Conservation (phyloP, 1,140 invertebrate genomes). For the Atopsyche davidsoni region DNA sequence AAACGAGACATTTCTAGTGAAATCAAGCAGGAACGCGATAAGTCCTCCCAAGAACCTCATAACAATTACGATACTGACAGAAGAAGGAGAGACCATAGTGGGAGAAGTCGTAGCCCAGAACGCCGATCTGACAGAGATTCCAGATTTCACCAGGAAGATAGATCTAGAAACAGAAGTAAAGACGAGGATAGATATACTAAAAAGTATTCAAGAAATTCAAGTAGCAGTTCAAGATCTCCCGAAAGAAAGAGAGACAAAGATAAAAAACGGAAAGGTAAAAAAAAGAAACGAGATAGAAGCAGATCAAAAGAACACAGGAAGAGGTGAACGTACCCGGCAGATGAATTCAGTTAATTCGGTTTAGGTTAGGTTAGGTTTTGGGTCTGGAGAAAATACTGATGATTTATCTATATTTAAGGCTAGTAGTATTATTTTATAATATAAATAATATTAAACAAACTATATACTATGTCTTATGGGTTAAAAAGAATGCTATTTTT, state of each 20-base stretch:
- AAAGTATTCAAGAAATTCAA: background rate
- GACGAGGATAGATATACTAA: too few relatives aligned
- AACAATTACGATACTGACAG: constrained; percentile 32
- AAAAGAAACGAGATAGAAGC: constrained; percentile 46
- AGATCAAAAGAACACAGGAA: constrained; percentile 42
- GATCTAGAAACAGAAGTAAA: constrained; percentile 23
- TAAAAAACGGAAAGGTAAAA: constrained; percentile 47
- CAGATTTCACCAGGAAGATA: constrained; percentile 22
- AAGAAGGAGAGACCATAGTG: constrained; percentile 13
- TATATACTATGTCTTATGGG: too few relatives aligned
- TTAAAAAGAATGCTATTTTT: too few relatives aligned
- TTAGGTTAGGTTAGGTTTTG: too few relatives aligned
- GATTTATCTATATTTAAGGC: too few relatives aligned
- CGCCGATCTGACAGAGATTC: constrained; percentile 15
- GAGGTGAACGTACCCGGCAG: constrained; percentile 31
- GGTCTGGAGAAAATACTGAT: too few relatives aligned
- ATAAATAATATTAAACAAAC: too few relatives aligned
- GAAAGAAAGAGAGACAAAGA: constrained; percentile 42
- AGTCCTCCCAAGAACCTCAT: constrained; percentile 12
- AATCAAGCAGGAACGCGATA: constrained; percentile 16
- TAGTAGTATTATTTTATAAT: too few relatives aligned
- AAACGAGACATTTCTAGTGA: constrained; percentile 20
- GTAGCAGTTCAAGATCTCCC: constrained; percentile 20
- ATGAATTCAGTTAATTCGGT: too few relatives aligned
- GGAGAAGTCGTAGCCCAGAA: constrained; percentile 22